These are phyloP conservation scores for Dasypus novemcinctus DNA, from an alignment of 2,113 vertebrate genomes.

Conservation along the genomic window DNA sequence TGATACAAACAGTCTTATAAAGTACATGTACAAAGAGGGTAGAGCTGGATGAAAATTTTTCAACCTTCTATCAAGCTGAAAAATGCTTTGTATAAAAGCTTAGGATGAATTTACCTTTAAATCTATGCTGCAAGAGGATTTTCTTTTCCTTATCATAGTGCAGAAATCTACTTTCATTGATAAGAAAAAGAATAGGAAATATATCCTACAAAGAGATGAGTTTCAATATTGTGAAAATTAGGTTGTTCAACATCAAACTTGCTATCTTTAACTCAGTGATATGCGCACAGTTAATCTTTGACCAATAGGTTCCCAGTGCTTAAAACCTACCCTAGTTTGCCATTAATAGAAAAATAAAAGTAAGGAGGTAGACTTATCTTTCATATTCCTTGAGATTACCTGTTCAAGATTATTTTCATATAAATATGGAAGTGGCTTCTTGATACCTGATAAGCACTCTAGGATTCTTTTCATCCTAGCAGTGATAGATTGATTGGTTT, in stretches of 20 bases:
- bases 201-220: neutral
- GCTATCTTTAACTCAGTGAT: neutral
- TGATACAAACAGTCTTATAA: neutral
- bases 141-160: neutral
- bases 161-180: slow-evolving; percentile 5
- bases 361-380: neutral
- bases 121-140: neutral
- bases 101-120: slow-evolving; percentile 13
- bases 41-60: neutral
- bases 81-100: slow-evolving; percentile 23
- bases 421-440: neutral
- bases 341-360: neutral
- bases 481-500: neutral
- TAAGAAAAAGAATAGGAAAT: slow-evolving; percentile 5
- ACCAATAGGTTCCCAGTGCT: neutral
- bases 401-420: neutral
- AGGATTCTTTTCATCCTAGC: neutral
- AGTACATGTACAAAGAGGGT: neutral
- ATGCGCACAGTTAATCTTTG: neutral
- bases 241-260: neutral
- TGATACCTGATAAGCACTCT: neutral
- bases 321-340: neutral
- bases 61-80: neutral
- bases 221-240: slow-evolving; percentile 18
- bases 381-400: neutral